phyloP scores from a whole-genome alignment of 2,888 invertebrate species.

The Oeneis ivallda region DNA sequence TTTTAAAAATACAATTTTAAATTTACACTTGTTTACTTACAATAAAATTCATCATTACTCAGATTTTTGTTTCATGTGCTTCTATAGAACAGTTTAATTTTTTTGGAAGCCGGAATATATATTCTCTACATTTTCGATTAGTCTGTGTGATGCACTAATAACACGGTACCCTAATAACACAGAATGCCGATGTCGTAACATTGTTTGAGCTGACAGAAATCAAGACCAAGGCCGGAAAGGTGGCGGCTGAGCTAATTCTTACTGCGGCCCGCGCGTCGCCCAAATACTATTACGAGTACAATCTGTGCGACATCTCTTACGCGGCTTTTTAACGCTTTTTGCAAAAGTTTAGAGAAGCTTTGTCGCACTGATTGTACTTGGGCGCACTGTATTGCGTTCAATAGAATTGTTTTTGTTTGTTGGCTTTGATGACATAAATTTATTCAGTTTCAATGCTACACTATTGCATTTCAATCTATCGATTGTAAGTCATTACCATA shows the following conservation, averaged over 20 bases:
- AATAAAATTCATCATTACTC: no score
- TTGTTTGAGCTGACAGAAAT: constrained; percentile 33
- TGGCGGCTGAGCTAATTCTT: constrained; percentile 11
- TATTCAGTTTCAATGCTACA: constrained; percentile 7
- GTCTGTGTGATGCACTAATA: constrained; percentile 2
- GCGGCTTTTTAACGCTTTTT: no score
- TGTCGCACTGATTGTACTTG: no score
- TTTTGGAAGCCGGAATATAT: no score
- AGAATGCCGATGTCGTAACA: constrained; percentile 17
- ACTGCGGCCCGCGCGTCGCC: neutral
- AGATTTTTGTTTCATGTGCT: no score
- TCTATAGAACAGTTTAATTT: neutral
- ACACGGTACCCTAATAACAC: constrained; percentile 10
- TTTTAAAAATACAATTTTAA: no score
- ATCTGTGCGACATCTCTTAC: no score
- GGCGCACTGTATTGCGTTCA: no score
- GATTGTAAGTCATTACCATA: neutral
- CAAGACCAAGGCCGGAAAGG: constrained; percentile 40
- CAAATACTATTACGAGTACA: no score
- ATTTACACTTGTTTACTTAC: no score
- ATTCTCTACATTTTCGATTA: neutral
- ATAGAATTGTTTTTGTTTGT: constrained; percentile 12
- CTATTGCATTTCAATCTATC: neutral
- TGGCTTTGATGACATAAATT: neutral
- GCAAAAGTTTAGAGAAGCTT: no score